These are phyloP conservation scores for Limnephilus auricula DNA, from an alignment of 2,888 invertebrate species.

Conservation along the genomic window DNA sequence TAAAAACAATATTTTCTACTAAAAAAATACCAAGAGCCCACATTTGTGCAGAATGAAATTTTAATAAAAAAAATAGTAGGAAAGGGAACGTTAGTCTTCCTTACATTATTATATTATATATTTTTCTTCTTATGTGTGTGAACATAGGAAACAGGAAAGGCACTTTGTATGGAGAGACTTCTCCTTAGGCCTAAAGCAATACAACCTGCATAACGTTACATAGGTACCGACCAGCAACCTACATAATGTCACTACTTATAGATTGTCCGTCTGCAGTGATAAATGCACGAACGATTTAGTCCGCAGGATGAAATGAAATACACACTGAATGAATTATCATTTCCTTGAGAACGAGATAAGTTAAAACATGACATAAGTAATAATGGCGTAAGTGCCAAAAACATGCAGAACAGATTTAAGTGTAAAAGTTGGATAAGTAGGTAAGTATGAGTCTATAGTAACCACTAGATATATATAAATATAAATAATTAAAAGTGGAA, in stretches of 20 bases:
- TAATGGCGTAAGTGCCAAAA: not conserved
- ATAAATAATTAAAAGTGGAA: too few relatives aligned
- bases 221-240: not conserved
- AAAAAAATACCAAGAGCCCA: too few relatives aligned
- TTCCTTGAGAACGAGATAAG: not conserved
- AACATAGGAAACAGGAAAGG: not conserved
- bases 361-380: not conserved
- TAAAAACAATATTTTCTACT: too few relatives aligned
- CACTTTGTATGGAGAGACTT: not conserved
- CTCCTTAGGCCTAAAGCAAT: not conserved
- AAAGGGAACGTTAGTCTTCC: too few relatives aligned
- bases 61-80: too few relatives aligned
- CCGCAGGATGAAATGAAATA: not conserved
- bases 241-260: not conserved
- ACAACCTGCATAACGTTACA: not conserved
- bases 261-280: not conserved
- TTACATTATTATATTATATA: not conserved
- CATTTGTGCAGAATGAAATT: too few relatives aligned
- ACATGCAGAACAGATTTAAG: not conserved
- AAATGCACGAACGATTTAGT: not conserved
- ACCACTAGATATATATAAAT: too few relatives aligned
- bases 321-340: constrained; percentile 7
- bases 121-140: not conserved
- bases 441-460: not conserved
- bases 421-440: not conserved